These are phyloP conservation scores for Takifugu bimaculatus DNA, from an alignment of 2,113 vertebrate species.

Conservation along the genomic window DNA sequence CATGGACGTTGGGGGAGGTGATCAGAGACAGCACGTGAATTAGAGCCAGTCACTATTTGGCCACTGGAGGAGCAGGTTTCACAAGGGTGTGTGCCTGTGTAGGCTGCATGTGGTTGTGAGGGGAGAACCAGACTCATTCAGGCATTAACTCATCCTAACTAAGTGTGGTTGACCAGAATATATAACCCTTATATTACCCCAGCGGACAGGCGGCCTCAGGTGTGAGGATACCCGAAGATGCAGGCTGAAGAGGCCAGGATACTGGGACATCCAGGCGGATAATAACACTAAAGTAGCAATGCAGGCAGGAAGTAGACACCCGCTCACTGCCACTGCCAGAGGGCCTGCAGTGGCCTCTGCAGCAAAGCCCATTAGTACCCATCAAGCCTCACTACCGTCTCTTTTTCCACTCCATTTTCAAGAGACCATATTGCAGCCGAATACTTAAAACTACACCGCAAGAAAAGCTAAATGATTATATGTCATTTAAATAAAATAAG, in stretches of 20 bases:
- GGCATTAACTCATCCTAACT: constrained; percentile 22
- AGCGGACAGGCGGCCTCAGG: constrained; percentile 2
- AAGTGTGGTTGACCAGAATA: constrained; percentile 51
- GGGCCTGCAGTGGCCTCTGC: constrained; percentile 15
- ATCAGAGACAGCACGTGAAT: constrained; percentile 44
- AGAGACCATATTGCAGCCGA: not conserved
- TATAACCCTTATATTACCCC: constrained; percentile 33
- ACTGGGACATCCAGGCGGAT: constrained; percentile 19
- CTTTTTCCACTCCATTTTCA: constrained; percentile 4
- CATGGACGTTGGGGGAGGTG: constrained; percentile 34
- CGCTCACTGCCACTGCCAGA: constrained; percentile 39
- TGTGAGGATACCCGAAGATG: constrained; percentile 15
- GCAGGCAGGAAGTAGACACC: constrained; percentile 38
- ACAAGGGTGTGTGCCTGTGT: constrained; percentile 18
- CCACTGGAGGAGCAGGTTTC: constrained; percentile 47
- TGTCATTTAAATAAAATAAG: no score
- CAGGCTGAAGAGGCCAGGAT: not conserved
- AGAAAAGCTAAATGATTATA: no score
- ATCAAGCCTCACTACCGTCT: constrained; percentile 25
- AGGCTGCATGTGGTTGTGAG: constrained; percentile 11
- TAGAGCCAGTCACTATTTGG: constrained; percentile 55
- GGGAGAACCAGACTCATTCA: constrained; percentile 47
- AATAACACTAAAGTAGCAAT: constrained; percentile 39
- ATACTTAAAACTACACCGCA: not conserved
- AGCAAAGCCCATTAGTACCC: constrained; percentile 30